A percentile compares a stretch with the other conserved stretches of the same genome.
These are phyloP conservation scores for Alaudala cheleensis DNA, from an alignment of 2,113 vertebrate genomes.

Conservation along the genomic window DNA sequence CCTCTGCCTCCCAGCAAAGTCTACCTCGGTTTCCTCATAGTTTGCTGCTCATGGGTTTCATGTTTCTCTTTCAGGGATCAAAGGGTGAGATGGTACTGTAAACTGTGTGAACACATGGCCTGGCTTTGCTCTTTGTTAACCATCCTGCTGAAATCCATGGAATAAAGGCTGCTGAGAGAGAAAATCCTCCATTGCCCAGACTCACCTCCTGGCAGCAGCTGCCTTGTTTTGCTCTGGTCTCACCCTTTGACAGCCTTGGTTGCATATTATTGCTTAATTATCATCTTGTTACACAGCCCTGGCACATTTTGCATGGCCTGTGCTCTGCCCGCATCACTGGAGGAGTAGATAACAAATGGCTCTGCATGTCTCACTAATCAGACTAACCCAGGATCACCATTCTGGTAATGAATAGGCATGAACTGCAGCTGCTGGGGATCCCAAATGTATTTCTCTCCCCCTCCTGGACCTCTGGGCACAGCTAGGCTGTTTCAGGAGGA, in stretches of 20 bases:
- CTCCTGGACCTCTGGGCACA: background rate
- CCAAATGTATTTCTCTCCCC: background rate
- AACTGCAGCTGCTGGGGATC: background rate
- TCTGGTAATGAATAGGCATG: slow-evolving; percentile 15
- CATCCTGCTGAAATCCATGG: background rate
- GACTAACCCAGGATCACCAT: slow-evolving; percentile 1
- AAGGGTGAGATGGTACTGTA: background rate
- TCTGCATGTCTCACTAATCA: slow-evolving; percentile 42
- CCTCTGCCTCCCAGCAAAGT: background rate
- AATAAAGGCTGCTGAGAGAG: background rate
- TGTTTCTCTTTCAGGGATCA: background rate
- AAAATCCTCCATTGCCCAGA: background rate
- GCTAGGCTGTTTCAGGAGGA: background rate
- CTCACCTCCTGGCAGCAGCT: background rate
- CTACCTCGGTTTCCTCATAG: background rate
- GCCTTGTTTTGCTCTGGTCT: background rate
- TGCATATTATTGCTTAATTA: slow-evolving; percentile 62
- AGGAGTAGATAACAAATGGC: slow-evolving; percentile 50
- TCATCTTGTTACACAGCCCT: background rate
- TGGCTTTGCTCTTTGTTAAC: background rate
- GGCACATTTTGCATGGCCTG: background rate
- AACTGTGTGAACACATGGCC: background rate
- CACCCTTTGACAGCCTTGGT: slow-evolving; percentile 5
- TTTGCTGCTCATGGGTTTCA: background rate
- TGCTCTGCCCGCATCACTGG: background rate